Evolutionary conservation across 2,797 vertebrate genomes (phyloP).

Genomic region (Aulostomus chinensis): DNA sequence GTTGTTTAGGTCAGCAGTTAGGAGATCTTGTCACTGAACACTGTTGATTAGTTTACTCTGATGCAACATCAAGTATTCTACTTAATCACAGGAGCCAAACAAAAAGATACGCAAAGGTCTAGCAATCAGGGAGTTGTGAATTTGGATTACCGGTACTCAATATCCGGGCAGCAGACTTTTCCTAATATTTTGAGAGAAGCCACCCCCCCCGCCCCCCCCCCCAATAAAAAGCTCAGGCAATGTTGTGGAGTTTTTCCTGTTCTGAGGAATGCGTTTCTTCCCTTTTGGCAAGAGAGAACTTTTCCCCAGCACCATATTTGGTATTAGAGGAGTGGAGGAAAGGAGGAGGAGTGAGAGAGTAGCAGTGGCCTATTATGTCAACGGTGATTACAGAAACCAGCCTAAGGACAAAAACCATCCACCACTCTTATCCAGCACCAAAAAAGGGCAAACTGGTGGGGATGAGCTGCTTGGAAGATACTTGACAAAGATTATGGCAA

Average conservation of each 20-base stretch:
- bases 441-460: slow-evolving; percentile 68
- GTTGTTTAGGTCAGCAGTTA: neutral
- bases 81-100: slow-evolving; percentile 5
- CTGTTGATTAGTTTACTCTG: neutral
- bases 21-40: neutral
- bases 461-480: slow-evolving; percentile 50
- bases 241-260: slow-evolving; percentile 74
- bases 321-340: slow-evolving; percentile 78
- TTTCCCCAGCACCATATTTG: slow-evolving; percentile 86
- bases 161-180: too few species aligned
- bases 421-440: slow-evolving; percentile 56
- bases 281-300: slow-evolving; percentile 67
- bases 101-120: neutral
- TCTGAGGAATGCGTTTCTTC: slow-evolving; percentile 82
- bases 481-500: slow-evolving; percentile 54
- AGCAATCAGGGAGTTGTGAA: neutral
- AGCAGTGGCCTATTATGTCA: slow-evolving; percentile 71
- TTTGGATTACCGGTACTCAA: slow-evolving; percentile 7
- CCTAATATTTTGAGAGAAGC: too few species aligned
- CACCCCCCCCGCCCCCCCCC: slow-evolving; percentile 12
- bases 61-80: slow-evolving; percentile 3
- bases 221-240: slow-evolving; percentile 38
- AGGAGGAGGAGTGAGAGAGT: slow-evolving; percentile 67
- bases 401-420: slow-evolving; percentile 49
- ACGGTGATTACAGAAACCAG: slow-evolving; percentile 75